Conservation (phyloP, 2,113 vertebrate species). For the Hydropotes inermis region DNA sequence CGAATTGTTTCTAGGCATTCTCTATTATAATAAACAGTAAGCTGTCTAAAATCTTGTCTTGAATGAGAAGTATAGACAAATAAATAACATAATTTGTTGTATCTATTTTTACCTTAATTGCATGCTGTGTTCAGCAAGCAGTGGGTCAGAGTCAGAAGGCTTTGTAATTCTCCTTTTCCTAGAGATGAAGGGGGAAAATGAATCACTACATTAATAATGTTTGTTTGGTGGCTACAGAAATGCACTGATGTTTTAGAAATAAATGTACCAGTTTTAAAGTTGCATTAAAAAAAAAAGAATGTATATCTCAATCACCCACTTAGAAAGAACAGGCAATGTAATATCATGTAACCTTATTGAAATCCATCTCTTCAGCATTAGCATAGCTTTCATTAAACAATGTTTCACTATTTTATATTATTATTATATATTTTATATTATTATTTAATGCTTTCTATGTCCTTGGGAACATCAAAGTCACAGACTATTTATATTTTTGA, state of each 20-base stretch:
- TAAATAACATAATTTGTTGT: not conserved
- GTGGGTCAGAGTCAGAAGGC: not conserved
- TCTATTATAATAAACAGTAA: not conserved
- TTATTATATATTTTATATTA: not conserved
- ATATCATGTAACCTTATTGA: not conserved
- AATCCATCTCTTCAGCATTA: not conserved
- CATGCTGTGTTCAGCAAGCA: not conserved
- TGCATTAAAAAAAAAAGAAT: not conserved
- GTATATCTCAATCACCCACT: not conserved
- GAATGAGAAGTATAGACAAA: not conserved
- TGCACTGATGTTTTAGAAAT: not conserved
- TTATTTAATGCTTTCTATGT: not conserved
- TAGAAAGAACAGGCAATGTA: not conserved
- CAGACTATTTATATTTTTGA: not conserved
- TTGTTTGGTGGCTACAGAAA: constrained; percentile 2
- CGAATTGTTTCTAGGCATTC: not conserved
- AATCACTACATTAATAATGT: not conserved
- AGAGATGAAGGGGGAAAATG: not conserved
- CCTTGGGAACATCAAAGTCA: not conserved
- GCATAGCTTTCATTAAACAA: not conserved
- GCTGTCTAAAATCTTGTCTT: not conserved
- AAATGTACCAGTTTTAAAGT: not conserved
- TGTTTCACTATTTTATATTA: not conserved
- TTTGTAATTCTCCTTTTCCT: not conserved
- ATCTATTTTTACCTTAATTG: not conserved